phyloP scores from a whole-genome alignment of 2,888 invertebrate genomes.

The Eurytoma californica region DNA sequence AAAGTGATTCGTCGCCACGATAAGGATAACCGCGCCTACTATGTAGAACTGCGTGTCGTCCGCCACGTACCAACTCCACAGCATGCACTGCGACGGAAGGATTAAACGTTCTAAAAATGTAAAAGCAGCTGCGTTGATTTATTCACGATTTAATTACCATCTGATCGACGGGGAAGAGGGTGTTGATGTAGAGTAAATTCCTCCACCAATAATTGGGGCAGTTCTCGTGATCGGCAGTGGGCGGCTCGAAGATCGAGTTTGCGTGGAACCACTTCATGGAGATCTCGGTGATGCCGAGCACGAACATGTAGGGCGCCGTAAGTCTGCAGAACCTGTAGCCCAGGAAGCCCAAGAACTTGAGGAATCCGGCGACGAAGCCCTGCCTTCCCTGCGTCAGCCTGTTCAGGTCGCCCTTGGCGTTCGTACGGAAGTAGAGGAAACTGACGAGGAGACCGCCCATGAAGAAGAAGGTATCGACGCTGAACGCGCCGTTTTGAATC shows the following conservation, averaged over 20 bases:
- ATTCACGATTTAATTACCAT: constrained; percentile 80
- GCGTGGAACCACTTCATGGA: constrained; percentile 91
- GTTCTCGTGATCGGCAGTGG: constrained; percentile 87
- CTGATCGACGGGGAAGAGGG: constrained; percentile 88
- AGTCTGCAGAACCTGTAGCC: constrained; percentile 83
- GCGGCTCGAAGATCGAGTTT: constrained; percentile 90
- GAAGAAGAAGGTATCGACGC: constrained; percentile 75
- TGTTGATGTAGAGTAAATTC: constrained; percentile 90
- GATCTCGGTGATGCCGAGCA: constrained; percentile 88
- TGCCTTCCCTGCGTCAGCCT: constrained; percentile 74
- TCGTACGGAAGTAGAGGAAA: constrained; percentile 88
- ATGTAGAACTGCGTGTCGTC: constrained; percentile 93
- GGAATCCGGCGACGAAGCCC: constrained; percentile 69
- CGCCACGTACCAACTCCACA: constrained; percentile 94
- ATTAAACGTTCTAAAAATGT: too few species aligned
- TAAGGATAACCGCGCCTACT: constrained; percentile 87
- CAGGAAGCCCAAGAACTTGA: constrained; percentile 84
- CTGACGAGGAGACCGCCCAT: constrained; percentile 86
- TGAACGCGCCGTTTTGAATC: constrained; percentile 74
- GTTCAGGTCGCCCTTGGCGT: constrained; percentile 77
- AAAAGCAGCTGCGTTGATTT: background rate
- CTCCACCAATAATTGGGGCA: constrained; percentile 93
- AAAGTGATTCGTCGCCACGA: constrained; percentile 88
- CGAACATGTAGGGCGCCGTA: constrained; percentile 88
- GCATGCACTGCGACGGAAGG: constrained; percentile 82